A percentile compares a stretch with the other conserved stretches of the same genome.
Conservation (phyloP, 2,113 vertebrate species). For the Maccullochella peelii region DNA sequence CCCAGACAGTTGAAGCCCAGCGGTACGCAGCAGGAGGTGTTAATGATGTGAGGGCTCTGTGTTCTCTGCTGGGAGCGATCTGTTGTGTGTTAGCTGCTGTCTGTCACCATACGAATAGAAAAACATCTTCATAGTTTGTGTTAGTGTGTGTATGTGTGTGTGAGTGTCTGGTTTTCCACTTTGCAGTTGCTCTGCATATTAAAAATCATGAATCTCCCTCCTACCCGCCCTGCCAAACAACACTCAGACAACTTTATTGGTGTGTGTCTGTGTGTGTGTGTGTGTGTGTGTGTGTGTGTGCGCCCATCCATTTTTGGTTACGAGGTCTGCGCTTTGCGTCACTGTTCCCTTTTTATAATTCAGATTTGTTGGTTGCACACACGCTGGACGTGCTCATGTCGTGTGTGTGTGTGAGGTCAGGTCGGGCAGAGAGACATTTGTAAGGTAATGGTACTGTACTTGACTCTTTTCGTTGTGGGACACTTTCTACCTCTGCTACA, state of each 20-base stretch:
- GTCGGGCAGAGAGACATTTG: background rate
- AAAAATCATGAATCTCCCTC: conserved; percentile 73
- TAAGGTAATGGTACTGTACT: background rate
- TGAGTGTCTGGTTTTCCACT: conserved; percentile 67
- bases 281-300: conserved; percentile 20
- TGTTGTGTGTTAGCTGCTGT: conserved; percentile 75
- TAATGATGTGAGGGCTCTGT: conserved; percentile 80
- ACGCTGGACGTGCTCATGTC: conserved; percentile 3
- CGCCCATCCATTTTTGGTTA: conserved; percentile 23
- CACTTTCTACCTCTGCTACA: background rate
- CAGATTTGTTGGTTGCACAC: conserved; percentile 27
- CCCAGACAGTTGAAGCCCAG: conserved; percentile 58
- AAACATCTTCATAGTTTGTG: conserved; percentile 74
- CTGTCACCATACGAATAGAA: conserved; percentile 69
- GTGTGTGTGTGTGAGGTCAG: conserved; percentile 23
- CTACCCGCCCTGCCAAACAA: conserved; percentile 40
- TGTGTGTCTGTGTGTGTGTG: conserved; percentile 22
- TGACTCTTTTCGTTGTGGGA: background rate
- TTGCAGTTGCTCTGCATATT: conserved; percentile 71
- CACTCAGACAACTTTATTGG: conserved; percentile 61
- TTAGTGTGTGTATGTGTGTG: conserved; percentile 25
- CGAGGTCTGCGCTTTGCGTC: background rate
- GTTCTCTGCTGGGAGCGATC: conserved; percentile 76
- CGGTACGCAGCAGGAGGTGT: conserved; percentile 74
- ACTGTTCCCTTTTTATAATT: conserved; percentile 25